phyloP scores from a whole-genome alignment of 2,888 invertebrate genomes.

The Osedax frankpressi region DNA sequence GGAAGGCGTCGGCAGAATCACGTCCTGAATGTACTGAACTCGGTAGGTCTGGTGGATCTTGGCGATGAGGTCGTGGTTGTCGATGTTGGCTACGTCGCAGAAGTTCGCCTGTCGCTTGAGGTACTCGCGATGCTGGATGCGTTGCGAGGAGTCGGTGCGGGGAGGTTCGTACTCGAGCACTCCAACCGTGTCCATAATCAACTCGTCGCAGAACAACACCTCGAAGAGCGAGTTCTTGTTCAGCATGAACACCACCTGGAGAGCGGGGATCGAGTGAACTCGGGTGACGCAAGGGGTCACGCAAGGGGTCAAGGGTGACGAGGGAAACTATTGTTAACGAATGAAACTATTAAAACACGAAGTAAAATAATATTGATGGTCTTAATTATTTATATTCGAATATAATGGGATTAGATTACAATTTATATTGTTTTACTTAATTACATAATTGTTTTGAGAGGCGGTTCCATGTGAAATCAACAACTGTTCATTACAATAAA shows the following conservation, averaged over 20 bases:
- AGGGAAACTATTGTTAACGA: too few relatives aligned
- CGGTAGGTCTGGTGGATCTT: conserved; percentile 99
- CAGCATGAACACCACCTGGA: conserved; percentile 91
- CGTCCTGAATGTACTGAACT: conserved; percentile 94
- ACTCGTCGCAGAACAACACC: conserved; percentile 88
- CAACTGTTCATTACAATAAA: too few relatives aligned
- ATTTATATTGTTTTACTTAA: too few relatives aligned
- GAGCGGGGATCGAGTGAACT: too few relatives aligned
- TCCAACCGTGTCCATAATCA: conserved; percentile 71
- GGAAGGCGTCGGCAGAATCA: conserved; percentile 92
- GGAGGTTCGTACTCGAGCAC: conserved; percentile 92
- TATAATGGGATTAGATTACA: too few relatives aligned
- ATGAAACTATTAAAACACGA: too few relatives aligned
- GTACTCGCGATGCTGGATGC: conserved; percentile 74
- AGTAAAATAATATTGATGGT: too few relatives aligned
- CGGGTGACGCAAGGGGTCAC: too few relatives aligned
- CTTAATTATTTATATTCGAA: too few relatives aligned
- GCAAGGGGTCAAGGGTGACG: too few relatives aligned
- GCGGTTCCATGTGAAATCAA: too few relatives aligned
- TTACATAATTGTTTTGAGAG: too few relatives aligned
- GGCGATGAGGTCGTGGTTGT: conserved; percentile 79
- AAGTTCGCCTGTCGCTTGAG: conserved; percentile 70
- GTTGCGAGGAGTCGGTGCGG: conserved; percentile 23
- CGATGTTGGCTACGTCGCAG: conserved; percentile 68
- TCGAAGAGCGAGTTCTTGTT: conserved; percentile 94